A percentile compares a stretch with the other conserved stretches of the same genome.
Conservation (phyloP, 2,888 invertebrate genomes). For the Nephrotoma appendiculata region DNA sequence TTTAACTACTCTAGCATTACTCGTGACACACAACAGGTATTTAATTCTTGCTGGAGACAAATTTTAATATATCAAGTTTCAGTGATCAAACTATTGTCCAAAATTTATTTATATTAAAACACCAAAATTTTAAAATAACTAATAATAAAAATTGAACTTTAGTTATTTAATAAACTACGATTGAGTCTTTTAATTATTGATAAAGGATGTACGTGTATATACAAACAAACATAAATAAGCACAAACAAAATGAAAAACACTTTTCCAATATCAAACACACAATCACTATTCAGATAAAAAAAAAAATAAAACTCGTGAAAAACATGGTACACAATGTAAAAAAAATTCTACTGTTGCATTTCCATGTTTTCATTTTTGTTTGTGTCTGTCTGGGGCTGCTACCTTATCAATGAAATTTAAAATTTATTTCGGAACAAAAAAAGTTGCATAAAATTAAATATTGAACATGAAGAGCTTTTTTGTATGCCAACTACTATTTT, state of each 20-base stretch:
- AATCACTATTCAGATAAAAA: not conserved
- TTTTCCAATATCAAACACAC: not conserved
- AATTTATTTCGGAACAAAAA: not conserved
- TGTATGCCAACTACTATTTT: not conserved
- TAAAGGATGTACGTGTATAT: not conserved
- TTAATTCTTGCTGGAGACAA: too few species aligned
- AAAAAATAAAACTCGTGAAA: not conserved
- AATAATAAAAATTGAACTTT: too few species aligned
- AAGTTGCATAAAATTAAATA: not conserved
- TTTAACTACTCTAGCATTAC: too few species aligned
- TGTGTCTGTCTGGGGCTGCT: not conserved
- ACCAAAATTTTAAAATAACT: too few species aligned
- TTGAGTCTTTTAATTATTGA: not conserved
- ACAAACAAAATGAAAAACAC: not conserved
- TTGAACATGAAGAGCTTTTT: not conserved
- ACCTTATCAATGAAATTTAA: not conserved
- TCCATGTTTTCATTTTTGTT: not conserved
- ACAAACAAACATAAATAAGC: too few species aligned
- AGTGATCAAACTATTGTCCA: too few species aligned
- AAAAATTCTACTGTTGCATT: not conserved
- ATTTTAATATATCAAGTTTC: too few species aligned
- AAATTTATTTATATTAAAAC: too few species aligned
- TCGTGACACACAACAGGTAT: too few species aligned
- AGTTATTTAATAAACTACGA: not conserved
- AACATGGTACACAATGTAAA: not conserved